A percentile compares a stretch with the other conserved stretches of the same genome.
These are phyloP conservation scores for Tetraodon nigroviridis DNA, from an alignment of 2,113 vertebrate genomes.

Conservation along the genomic window DNA sequence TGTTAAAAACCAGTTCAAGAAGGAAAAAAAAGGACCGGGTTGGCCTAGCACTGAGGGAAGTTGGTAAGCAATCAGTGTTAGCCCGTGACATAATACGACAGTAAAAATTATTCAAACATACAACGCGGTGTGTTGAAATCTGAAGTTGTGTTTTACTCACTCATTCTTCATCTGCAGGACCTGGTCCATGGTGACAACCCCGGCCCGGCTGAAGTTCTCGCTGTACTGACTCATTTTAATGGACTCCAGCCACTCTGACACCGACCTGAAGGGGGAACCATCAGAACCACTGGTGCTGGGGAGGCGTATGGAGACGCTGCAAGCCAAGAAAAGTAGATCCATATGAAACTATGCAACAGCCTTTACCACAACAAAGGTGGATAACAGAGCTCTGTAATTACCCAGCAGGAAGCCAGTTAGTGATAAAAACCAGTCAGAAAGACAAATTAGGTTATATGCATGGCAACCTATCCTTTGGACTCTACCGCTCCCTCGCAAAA, in stretches of 20 bases:
- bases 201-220: conserved; percentile 85
- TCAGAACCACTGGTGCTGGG: conserved; percentile 92
- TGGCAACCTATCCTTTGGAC: conserved; percentile 25
- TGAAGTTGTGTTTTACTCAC: conserved; percentile 74
- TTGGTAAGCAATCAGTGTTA: not conserved
- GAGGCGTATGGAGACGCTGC: conserved; percentile 90
- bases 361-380: conserved; percentile 44
- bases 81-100: not conserved
- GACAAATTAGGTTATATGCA: conserved; percentile 11
- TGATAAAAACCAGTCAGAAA: conserved; percentile 49
- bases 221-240: conserved; percentile 97
- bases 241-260: conserved; percentile 93
- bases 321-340: conserved; percentile 31
- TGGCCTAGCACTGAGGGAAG: too few species aligned
- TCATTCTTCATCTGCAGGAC: conserved; percentile 93
- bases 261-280: conserved; percentile 86
- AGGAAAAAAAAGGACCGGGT: conserved; percentile 24
- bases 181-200: conserved; percentile 87
- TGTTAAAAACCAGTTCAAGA: conserved; percentile 32
- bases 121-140: not conserved
- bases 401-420: conserved; percentile 29
- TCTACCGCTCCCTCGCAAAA: conserved; percentile 22
- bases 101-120: not conserved
- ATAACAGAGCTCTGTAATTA: conserved; percentile 48
- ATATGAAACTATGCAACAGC: conserved; percentile 42